Base-by-base conservation (phyloP, 2,888 invertebrate species). In the Synanthedon tipuliformis region DNA sequence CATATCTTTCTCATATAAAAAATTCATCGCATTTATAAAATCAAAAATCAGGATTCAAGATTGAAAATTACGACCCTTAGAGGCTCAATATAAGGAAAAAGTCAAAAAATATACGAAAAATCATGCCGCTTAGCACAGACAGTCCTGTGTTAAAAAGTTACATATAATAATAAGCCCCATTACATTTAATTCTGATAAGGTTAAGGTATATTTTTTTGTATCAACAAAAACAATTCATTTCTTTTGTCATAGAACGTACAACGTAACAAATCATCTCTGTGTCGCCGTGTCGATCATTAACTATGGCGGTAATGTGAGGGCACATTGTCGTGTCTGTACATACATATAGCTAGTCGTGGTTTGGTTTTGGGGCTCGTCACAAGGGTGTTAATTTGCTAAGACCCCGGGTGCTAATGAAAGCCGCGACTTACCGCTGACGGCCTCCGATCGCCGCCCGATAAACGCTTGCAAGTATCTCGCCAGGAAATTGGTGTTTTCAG, bases 311-410 rank as follows among this genome's bases (percentile, higher is more conserved):
- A 70, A 69, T 64, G 71, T 69, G 70, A 69, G 54, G 71, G 56
- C 69, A 63, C 66, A 53, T 54, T 49, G 54, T 56, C 53, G 54
- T 53, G 48, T 51, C 56, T 54, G 51, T 41, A 45, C n/a, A 41
- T 41, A 45, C n/a, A 41, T 12, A 51, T 27, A 11, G 49, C 45
- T 41, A 41, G 48, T 41, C n/a, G 48, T 49, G 13, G 40, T 34
- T 34, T 34, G 34, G 34, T 34, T n/a, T 34, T 34, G 34, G 12
- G 49, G 16, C 49, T 73, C 73, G 74, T 74, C 73, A 68, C 68
- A 66, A 78, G 83, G 83, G 86, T 80, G 85, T 81, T 84, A 85
- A 85, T 85, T 85, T 82, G 83, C 79, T 75, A 77, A 81, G 81
- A 72, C 76, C 74, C 71, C 66, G 56, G 58, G 68, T 72, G 74